phyloP scores from a whole-genome alignment of 2,888 invertebrate species.

The Seira ritae region DNA sequence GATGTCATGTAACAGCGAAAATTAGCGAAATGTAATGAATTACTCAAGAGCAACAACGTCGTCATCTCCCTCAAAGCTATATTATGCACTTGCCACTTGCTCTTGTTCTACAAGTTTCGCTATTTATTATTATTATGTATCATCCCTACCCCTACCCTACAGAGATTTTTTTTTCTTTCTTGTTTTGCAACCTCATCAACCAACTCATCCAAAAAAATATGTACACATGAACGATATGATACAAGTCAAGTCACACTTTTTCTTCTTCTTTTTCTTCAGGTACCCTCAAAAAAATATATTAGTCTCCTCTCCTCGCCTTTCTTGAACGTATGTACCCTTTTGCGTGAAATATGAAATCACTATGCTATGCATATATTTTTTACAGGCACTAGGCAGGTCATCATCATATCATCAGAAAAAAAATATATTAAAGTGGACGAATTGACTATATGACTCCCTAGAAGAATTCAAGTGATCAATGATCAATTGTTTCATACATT shows the following conservation, averaged over 20 bases:
- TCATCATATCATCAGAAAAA: background rate
- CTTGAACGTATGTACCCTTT: background rate
- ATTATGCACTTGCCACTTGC: conserved; percentile 23
- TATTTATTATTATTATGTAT: background rate
- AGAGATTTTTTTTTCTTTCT: conserved; percentile 6
- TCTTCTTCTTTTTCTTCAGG: background rate
- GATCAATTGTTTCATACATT: background rate
- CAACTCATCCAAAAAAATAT: conserved; percentile 8
- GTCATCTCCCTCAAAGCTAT: background rate
- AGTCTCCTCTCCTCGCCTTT: no score
- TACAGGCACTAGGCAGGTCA: no score
- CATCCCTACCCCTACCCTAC: conserved; percentile 12
- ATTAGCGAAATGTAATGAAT: conserved; percentile 30
- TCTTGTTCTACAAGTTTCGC: conserved; percentile 11
- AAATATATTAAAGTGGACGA: background rate
- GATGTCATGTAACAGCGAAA: background rate
- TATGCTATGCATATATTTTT: background rate
- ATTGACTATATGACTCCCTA: background rate
- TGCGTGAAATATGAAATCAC: background rate
- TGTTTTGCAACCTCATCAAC: conserved; percentile 45
- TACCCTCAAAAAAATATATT: background rate
- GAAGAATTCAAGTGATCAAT: conserved; percentile 15
- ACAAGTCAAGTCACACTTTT: background rate
- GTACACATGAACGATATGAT: background rate
- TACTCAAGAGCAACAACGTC: conserved; percentile 32